A percentile compares a stretch with the other conserved stretches of the same genome.
phyloP scores from a whole-genome alignment of 2,888 invertebrate species.

The Ariolimax columbianus region DNA sequence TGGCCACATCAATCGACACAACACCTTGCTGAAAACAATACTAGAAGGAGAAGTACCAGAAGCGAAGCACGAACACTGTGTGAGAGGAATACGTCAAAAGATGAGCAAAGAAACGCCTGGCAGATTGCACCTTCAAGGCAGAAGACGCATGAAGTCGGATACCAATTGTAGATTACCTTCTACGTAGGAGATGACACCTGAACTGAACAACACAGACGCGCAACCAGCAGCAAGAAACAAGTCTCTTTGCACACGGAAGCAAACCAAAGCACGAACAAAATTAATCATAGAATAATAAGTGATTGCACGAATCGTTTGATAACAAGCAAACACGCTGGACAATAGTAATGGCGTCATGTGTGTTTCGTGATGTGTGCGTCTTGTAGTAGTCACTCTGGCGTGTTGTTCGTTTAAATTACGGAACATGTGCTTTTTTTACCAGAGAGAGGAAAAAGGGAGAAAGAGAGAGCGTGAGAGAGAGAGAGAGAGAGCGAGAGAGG shows the following conservation, averaged over 20 bases:
- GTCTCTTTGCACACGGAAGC: not conserved
- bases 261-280: not conserved
- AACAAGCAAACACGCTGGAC: conserved; percentile 13
- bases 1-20: too few relatives aligned
- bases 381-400: not conserved
- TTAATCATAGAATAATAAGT: conserved; percentile 13
- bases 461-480: not conserved
- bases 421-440: not conserved
- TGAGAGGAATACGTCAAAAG: too few relatives aligned
- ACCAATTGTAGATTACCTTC: too few relatives aligned
- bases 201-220: not conserved
- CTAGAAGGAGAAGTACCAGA: too few relatives aligned
- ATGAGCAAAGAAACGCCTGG: too few relatives aligned
- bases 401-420: conserved; percentile 26
- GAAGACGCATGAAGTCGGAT: too few relatives aligned
- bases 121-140: too few relatives aligned
- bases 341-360: not conserved
- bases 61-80: too few relatives aligned
- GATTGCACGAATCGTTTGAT: not conserved
- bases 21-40: too few relatives aligned
- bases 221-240: not conserved
- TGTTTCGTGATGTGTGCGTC: not conserved
- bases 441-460: not conserved
- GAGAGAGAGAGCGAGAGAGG: too few relatives aligned
- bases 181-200: too few relatives aligned